Percentiles rank a stretch among this genome's conserved stretches.
phyloP scores from a whole-genome alignment of 2,888 invertebrate species.

The Sesamia inferens region DNA sequence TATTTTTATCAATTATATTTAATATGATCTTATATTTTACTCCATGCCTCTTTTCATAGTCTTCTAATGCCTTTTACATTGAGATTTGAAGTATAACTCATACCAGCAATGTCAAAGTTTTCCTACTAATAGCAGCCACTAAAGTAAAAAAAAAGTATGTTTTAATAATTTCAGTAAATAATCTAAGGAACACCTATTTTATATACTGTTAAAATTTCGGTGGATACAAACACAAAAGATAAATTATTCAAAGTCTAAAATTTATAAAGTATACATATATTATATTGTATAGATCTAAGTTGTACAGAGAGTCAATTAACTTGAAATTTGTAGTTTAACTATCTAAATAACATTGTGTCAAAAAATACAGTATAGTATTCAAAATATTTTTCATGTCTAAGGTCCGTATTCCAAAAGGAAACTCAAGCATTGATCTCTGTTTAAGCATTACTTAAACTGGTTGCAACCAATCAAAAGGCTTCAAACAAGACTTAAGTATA shows the following conservation, averaged over 20 bases:
- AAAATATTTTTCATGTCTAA: conserved; percentile 7
- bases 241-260: not conserved
- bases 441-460: no score
- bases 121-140: conserved; percentile 38
- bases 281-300: not conserved
- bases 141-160: not conserved
- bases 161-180: conserved; percentile 22
- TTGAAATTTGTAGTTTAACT: conserved; percentile 13
- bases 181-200: conserved; percentile 10
- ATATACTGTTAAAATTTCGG: not conserved
- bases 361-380: conserved; percentile 23
- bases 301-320: conserved; percentile 7
- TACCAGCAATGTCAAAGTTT: conserved; percentile 10
- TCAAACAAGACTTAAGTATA: no score
- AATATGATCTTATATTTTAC: conserved; percentile 26
- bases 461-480: no score
- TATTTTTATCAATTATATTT: conserved; percentile 30
- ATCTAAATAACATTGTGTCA: conserved; percentile 30
- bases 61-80: conserved; percentile 22
- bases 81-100: conserved; percentile 39
- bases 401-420: no score
- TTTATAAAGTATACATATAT: not conserved
- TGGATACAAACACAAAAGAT: not conserved
- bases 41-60: conserved; percentile 30
- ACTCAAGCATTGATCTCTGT: no score